phyloP scores from a whole-genome alignment of 2,113 vertebrate species.

The Oryzias woworae region DNA sequence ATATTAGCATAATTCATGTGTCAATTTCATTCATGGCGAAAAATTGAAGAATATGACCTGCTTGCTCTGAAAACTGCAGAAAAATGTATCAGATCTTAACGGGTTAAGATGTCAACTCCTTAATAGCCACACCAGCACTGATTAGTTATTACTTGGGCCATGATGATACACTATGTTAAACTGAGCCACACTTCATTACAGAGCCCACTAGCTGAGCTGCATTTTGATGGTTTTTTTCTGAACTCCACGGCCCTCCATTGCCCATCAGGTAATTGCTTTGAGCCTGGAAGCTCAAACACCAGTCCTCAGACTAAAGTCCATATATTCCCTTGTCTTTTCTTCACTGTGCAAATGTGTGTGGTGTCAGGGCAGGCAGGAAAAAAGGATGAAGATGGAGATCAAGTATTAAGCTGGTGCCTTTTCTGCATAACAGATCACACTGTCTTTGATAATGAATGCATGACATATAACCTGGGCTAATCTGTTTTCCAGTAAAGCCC shows the following conservation, averaged over 20 bases:
- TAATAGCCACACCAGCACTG: conserved; percentile 22
- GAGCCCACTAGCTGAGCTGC: conserved; percentile 46
- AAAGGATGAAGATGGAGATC: conserved; percentile 40
- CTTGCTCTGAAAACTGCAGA: no score
- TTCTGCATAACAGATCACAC: conserved; percentile 39
- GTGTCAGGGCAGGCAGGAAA: background rate
- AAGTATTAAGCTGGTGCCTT: conserved; percentile 23
- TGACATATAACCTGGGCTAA: conserved; percentile 67
- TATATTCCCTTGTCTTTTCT: conserved; percentile 33
- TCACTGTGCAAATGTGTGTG: conserved; percentile 9
- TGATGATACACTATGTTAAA: conserved; percentile 42
- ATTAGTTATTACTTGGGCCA: conserved; percentile 32
- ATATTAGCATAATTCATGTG: no score
- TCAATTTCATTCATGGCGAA: no score
- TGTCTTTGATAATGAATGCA: conserved; percentile 63
- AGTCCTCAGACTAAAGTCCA: conserved; percentile 41
- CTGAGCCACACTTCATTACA: conserved; percentile 59
- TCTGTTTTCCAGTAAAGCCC: conserved; percentile 66
- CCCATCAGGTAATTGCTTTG: conserved; percentile 63
- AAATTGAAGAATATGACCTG: no score
- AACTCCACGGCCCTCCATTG: conserved; percentile 44
- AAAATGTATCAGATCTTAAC: conserved; percentile 13
- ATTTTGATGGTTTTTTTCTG: conserved; percentile 62
- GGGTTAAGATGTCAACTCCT: conserved; percentile 4
- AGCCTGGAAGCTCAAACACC: conserved; percentile 61